Evolutionary conservation across 2,113 vertebrate genomes (phyloP), one percentile per base, ranked within the genome.

Genomic region (Nesogale talazaci): DNA sequence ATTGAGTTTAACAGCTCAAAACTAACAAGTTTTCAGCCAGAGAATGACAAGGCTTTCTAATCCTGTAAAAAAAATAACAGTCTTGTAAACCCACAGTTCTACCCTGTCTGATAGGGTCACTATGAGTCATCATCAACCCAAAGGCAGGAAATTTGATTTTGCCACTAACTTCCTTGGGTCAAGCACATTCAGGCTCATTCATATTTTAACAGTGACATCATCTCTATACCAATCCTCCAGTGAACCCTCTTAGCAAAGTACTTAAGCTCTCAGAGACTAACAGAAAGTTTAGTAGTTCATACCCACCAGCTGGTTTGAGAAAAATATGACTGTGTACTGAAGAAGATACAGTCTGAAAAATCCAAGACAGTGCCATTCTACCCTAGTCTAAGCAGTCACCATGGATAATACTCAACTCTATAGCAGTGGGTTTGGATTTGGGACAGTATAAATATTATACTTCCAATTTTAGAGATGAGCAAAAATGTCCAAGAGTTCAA

Each of bases 401-500:
- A 36, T 36, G 34, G 36, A 7, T 36, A 6, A 67, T n/a, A 72
- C 9, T 36, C 70, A 72, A 72, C n/a, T 72, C 20, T n/a, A 72
- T 8, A 10, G 70, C 34, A 72, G 22, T 20, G 8, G 31, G 34
- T 72, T 72, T 20, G 34, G 34, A 20, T 52, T 52, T 52, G n/a
- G n/a, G n/a, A n/a, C n/a, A n/a, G n/a, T n/a, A n/a, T n/a, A 9
- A 52, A 52, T 10, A 52, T 52, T 52, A 52, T 52, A 52, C 46
- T 52, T 52, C 46, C 46, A 7, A 52, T 52, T 52, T 52, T 52
- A 52, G 46, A 52, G 46, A 12, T 52, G 14, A 82, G 85, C 94
- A 80, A 70, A n/a, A 94, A 25, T 7, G 36, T 70, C 65, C 59
- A 38, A 86, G 70, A 82, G 72, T 85, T 77, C 61, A 85, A 65